phyloP scores from a whole-genome alignment of 2,797 vertebrate genomes.

The Clarias platycephalus region DNA sequence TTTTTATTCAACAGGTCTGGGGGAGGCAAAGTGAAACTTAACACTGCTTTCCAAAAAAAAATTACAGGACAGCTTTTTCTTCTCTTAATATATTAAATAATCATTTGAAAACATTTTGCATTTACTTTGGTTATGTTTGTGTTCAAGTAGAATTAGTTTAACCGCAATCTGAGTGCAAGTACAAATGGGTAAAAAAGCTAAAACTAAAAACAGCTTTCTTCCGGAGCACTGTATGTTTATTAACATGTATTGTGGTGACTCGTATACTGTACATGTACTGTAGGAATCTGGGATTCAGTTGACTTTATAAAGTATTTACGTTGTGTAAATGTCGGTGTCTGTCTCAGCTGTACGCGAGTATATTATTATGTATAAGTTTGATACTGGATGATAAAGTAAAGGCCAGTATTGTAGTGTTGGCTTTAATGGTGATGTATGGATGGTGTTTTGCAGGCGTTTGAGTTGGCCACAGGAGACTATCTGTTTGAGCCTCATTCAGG shows the following conservation, averaged over 20 bases:
- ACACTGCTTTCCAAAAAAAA: too few relatives aligned
- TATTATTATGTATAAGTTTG: neutral
- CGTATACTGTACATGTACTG: neutral
- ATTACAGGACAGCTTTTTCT: too few relatives aligned
- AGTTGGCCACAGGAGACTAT: slow-evolving; percentile 95
- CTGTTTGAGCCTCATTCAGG: slow-evolving; percentile 96
- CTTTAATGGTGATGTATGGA: neutral
- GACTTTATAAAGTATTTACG: neutral
- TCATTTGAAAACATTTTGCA: too few relatives aligned
- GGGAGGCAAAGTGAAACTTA: too few relatives aligned
- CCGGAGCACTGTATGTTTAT: too few relatives aligned
- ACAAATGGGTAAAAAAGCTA: too few relatives aligned
- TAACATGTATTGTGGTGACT: neutral
- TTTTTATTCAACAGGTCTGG: too few relatives aligned
- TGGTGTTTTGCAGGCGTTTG: slow-evolving; percentile 83
- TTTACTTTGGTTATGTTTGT: too few relatives aligned
- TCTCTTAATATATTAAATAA: too few relatives aligned
- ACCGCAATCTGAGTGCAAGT: too few relatives aligned
- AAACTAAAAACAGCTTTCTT: too few relatives aligned
- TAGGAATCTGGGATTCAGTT: neutral
- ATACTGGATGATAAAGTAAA: neutral
- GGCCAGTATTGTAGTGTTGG: neutral
- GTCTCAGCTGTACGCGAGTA: neutral
- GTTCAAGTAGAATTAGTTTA: too few relatives aligned
- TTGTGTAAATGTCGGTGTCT: neutral